phyloP scores from a whole-genome alignment of 1,140 invertebrate genomes.

The Caenorhabditis remanei region DNA sequence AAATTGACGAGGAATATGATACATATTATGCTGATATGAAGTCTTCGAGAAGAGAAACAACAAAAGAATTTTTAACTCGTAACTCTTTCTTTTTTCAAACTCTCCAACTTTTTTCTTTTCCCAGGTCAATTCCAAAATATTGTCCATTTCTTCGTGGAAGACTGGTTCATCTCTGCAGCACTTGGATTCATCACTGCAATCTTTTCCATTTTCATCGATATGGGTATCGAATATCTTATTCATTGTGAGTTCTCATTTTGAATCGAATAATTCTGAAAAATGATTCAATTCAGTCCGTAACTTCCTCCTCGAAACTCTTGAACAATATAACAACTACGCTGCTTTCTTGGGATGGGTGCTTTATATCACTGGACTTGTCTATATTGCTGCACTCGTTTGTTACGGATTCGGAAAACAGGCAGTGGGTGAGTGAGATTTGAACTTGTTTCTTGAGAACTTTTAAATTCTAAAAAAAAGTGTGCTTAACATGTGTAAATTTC shows the following conservation, averaged over 20 bases:
- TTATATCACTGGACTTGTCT: constrained; percentile 63
- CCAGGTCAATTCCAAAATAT: constrained; percentile 67
- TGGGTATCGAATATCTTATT: constrained; percentile 66
- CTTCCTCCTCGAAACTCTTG: constrained; percentile 45
- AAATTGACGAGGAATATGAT: constrained; percentile 23
- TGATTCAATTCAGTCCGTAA: constrained; percentile 57
- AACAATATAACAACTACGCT: constrained; percentile 52
- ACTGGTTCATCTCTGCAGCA: constrained; percentile 66
- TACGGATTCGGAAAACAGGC: constrained; percentile 63
- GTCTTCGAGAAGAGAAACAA: constrained; percentile 44
- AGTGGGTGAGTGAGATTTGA: constrained; percentile 52
- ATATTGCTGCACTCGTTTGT: constrained; percentile 58
- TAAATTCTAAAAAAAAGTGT: neutral
- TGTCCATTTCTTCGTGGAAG: constrained; percentile 68
- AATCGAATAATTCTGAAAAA: neutral
- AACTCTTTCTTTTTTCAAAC: neutral
- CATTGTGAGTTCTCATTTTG: constrained; percentile 63
- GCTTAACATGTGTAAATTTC: constrained; percentile 41
- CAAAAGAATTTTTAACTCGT: constrained; percentile 36
- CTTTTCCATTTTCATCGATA: constrained; percentile 66
- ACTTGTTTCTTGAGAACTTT: neutral
- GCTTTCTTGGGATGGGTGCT: constrained; percentile 61
- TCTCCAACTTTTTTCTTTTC: neutral
- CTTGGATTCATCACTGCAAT: constrained; percentile 67
- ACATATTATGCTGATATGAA: constrained; percentile 18